These are phyloP conservation scores for Budorcas taxicolor DNA, from an alignment of 2,113 vertebrate species.

Conservation along the genomic window DNA sequence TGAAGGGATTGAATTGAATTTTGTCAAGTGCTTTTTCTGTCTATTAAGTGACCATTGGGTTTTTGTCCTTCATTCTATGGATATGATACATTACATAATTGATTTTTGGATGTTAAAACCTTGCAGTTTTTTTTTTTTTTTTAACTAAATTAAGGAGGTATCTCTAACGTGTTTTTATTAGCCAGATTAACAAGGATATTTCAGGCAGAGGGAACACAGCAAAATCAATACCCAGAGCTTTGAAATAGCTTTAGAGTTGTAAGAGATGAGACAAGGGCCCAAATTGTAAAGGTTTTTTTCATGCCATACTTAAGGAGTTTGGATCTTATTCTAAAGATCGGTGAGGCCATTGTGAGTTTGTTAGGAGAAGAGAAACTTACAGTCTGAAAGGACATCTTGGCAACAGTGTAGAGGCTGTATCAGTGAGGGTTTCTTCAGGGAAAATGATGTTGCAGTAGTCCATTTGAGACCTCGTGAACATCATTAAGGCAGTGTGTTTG, in stretches of 20 bases:
- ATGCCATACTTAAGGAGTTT: neutral
- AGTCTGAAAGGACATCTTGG: neutral
- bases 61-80: neutral
- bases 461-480: neutral
- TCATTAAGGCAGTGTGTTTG: neutral
- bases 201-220: neutral
- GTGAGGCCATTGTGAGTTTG: neutral
- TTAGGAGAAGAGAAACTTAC: neutral
- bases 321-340: neutral
- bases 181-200: neutral
- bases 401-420: neutral
- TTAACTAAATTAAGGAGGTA: neutral
- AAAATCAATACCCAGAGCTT: neutral
- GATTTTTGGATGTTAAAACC: neutral
- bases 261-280: neutral
- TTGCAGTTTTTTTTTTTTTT: neutral
- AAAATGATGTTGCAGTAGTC: neutral
- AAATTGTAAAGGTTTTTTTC: neutral
- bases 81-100: neutral
- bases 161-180: neutral
- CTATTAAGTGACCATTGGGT: neutral
- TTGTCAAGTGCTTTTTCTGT: neutral
- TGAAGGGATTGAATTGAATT: neutral
- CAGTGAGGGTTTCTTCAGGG: neutral
- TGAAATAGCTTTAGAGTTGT: neutral